Conservation (phyloP, 2,888 invertebrate species). For the Leptinotarsa haldemani region DNA sequence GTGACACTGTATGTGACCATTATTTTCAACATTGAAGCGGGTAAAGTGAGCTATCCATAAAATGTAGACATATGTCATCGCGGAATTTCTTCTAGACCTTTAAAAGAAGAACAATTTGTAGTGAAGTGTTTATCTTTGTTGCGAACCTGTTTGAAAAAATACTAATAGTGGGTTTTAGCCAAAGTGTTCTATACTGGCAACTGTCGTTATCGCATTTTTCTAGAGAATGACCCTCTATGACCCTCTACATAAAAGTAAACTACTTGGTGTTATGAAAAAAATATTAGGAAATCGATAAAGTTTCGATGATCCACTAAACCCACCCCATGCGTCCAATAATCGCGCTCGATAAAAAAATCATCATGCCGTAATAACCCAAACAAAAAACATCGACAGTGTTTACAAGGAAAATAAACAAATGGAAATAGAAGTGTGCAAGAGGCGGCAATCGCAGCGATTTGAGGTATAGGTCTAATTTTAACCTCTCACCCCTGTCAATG, state of each 20-base stretch:
- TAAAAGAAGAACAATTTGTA: too few relatives aligned
- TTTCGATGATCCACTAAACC: neutral
- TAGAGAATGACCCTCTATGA: too few relatives aligned
- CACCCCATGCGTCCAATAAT: neutral
- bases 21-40: too few relatives aligned
- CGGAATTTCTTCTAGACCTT: too few relatives aligned
- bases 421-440: slow-evolving; percentile 33
- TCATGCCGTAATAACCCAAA: slow-evolving; percentile 27
- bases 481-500: slow-evolving; percentile 61
- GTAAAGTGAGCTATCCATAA: too few relatives aligned
- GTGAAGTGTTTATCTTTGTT: too few relatives aligned
- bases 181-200: too few relatives aligned
- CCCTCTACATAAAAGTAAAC: neutral
- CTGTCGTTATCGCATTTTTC: too few relatives aligned
- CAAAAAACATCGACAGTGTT: slow-evolving; percentile 38
- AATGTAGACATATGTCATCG: too few relatives aligned
- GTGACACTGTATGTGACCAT: too few relatives aligned
- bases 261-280: neutral
- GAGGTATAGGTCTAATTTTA: slow-evolving; percentile 61
- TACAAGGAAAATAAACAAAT: slow-evolving; percentile 40
- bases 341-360: slow-evolving; percentile 21
- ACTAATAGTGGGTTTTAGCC: too few relatives aligned
- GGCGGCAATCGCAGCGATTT: slow-evolving; percentile 30
- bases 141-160: too few relatives aligned
- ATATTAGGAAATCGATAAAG: neutral